phyloP scores from a whole-genome alignment of 2,113 vertebrate species.

The Myotis lucifugus region DNA sequence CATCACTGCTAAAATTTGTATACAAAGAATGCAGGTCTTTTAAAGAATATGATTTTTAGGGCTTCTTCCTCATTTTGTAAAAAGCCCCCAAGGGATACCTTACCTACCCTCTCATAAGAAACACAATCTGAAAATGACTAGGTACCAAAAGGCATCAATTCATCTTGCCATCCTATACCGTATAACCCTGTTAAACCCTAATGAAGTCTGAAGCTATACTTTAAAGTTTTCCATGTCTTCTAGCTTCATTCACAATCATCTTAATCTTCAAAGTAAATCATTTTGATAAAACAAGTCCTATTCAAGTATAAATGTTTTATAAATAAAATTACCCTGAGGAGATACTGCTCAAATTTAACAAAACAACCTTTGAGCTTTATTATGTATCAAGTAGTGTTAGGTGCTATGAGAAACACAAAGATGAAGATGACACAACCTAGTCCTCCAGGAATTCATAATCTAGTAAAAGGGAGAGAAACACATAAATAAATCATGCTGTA shows the following conservation, averaged over 20 bases:
- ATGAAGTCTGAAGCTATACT: background rate
- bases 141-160: background rate
- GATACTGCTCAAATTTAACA: background rate
- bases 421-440: background rate
- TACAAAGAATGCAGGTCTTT: background rate
- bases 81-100: background rate
- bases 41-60: background rate
- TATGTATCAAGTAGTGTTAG: background rate
- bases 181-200: background rate
- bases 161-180: too few relatives aligned
- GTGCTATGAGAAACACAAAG: background rate
- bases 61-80: background rate
- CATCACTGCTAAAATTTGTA: background rate
- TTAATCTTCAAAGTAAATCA: background rate
- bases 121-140: background rate
- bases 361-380: background rate
- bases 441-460: background rate
- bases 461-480: background rate
- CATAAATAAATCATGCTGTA: background rate
- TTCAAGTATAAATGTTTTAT: background rate
- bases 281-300: background rate
- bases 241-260: background rate
- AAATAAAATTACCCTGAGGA: background rate
- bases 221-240: background rate
- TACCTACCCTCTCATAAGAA: background rate